Percentiles rank a stretch among this genome's conserved stretches.
phyloP scores from a whole-genome alignment of 2,888 invertebrate species.

The Rhorus exstirpatorius region DNA sequence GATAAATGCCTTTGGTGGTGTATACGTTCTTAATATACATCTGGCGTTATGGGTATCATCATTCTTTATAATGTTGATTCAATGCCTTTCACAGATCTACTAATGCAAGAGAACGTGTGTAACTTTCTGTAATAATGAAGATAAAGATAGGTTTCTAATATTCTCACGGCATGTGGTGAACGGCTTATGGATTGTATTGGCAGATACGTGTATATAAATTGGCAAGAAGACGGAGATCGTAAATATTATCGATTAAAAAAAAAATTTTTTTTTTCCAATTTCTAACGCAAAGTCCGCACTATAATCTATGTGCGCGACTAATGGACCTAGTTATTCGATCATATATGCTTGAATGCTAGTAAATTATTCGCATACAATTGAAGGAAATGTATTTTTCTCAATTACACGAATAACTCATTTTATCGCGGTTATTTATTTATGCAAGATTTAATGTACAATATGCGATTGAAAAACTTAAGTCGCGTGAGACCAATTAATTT shows the following conservation, averaged over 20 bases:
- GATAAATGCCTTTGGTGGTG: conserved; percentile 48
- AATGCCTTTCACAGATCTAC: conserved; percentile 55
- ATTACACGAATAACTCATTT: not conserved
- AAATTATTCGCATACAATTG: conserved; percentile 11
- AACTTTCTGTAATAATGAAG: conserved; percentile 50
- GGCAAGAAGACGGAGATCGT: conserved; percentile 7
- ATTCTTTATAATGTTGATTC: conserved; percentile 62
- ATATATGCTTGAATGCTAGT: not conserved
- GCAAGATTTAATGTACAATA: not conserved
- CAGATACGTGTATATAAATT: conserved; percentile 11
- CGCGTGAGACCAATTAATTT: too few relatives aligned
- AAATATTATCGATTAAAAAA: too few relatives aligned
- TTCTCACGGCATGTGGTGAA: conserved; percentile 61
- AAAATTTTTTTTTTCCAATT: conserved; percentile 1
- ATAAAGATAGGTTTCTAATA: conserved; percentile 54
- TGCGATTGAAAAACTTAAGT: too few relatives aligned
- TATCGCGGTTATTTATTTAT: not conserved
- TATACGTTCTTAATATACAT: conserved; percentile 64
- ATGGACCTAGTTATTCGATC: conserved; percentile 35
- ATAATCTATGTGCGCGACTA: conserved; percentile 14
- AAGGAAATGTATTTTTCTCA: conserved; percentile 17
- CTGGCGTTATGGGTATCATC: conserved; percentile 60
- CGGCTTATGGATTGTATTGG: conserved; percentile 45
- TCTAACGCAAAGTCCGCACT: conserved; percentile 22
- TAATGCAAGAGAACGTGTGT: conserved; percentile 29